Percentiles rank a stretch among this genome's conserved stretches.
Conservation (phyloP, 37 sponge, comb jelly and placozoan species). For the Axinella damicornis region DNA sequence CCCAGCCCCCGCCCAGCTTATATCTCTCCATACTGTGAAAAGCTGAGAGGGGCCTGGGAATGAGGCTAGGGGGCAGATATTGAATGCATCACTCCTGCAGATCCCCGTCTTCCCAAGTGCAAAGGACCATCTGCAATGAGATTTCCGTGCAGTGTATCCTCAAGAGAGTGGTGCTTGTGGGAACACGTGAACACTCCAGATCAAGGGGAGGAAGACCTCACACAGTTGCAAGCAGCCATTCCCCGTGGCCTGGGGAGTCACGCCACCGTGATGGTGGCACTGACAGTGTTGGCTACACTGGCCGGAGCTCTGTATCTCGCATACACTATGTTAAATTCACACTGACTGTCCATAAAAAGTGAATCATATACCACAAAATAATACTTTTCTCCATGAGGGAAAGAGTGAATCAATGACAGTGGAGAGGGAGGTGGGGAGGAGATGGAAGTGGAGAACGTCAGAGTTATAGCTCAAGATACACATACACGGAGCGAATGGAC, state of each 20-base stretch:
- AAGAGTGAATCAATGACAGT: too few relatives aligned
- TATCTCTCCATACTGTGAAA: too few relatives aligned
- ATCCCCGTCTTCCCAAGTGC: too few relatives aligned
- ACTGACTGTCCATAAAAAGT: too few relatives aligned
- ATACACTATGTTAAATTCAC: neutral
- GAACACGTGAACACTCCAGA: neutral
- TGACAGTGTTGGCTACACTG: neutral
- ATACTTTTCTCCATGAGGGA: too few relatives aligned
- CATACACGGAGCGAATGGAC: neutral
- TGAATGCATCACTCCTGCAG: too few relatives aligned
- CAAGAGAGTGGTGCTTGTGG: neutral
- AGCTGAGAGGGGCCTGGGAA: too few relatives aligned
- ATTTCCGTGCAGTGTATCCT: constrained; percentile 21
- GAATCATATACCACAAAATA: too few relatives aligned
- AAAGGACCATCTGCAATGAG: neutral
- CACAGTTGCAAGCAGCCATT: neutral
- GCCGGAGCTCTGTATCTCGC: neutral
- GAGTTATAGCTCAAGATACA: neutral
- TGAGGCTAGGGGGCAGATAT: too few relatives aligned
- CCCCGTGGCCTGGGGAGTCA: neutral
- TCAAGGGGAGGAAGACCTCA: neutral
- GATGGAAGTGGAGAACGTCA: neutral
- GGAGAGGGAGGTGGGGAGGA: too few relatives aligned
- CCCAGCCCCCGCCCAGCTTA: too few relatives aligned
- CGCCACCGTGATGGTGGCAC: neutral